A percentile compares a stretch with the other conserved stretches of the same genome.
phyloP scores from a whole-genome alignment of 2,888 invertebrate species.

The Ceraclea dissimilis region DNA sequence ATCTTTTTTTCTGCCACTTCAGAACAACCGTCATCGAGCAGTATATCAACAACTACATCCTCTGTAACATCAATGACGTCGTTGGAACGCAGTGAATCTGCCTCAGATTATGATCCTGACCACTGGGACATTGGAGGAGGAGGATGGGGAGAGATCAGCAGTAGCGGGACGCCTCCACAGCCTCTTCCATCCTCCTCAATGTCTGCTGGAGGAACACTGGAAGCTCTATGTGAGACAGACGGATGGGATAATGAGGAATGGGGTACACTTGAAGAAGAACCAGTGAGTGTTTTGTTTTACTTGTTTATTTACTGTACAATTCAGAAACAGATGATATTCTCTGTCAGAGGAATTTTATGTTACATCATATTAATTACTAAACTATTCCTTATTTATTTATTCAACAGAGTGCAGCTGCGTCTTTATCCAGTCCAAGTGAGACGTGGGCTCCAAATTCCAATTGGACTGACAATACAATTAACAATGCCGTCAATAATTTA shows the following conservation, averaged over 20 bases:
- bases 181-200: constrained; percentile 43
- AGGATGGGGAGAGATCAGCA: constrained; percentile 87
- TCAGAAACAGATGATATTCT: not conserved
- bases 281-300: constrained; percentile 50
- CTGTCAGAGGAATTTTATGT: not conserved
- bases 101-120: constrained; percentile 79
- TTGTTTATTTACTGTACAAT: not conserved
- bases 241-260: constrained; percentile 84
- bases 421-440: constrained; percentile 53
- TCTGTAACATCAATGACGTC: constrained; percentile 87
- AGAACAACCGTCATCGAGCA: constrained; percentile 87
- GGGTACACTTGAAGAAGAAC: constrained; percentile 79
- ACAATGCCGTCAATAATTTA: constrained; percentile 6
- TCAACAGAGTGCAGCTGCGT: constrained; percentile 44
- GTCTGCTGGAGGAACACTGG: constrained; percentile 45
- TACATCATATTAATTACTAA: not conserved
- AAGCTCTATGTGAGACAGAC: constrained; percentile 55
- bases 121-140: constrained; percentile 80
- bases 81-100: constrained; percentile 75
- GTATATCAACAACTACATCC: constrained; percentile 81
- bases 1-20: too few species aligned
- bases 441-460: constrained; percentile 51
- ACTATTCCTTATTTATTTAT: not conserved
- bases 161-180: constrained; percentile 39
- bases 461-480: constrained; percentile 33